A percentile compares a stretch with the other conserved stretches of the same genome.
Conservation (phyloP, 2,113 vertebrate species). For the Ctenodactylus gundi region DNA sequence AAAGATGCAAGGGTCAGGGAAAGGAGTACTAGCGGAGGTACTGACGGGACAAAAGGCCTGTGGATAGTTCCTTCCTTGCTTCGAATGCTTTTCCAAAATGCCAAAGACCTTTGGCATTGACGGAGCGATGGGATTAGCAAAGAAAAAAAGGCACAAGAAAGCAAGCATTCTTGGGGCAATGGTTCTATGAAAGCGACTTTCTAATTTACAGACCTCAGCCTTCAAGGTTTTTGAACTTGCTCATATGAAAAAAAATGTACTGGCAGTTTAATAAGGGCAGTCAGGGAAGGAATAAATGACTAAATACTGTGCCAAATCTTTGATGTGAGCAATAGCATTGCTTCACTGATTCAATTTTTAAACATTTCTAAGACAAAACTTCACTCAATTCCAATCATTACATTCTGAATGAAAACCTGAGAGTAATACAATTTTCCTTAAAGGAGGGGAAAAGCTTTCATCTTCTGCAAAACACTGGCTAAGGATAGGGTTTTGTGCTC, state of each 20-base stretch:
- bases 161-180: background rate
- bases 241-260: background rate
- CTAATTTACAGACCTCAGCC: background rate
- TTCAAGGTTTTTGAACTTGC: slow-evolving; percentile 21
- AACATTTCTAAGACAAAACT: slow-evolving; percentile 9
- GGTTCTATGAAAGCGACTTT: background rate
- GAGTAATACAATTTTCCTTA: background rate
- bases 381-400: background rate
- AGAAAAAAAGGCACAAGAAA: background rate
- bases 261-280: background rate
- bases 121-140: background rate
- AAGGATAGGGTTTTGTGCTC: background rate
- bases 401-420: background rate
- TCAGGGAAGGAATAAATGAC: background rate
- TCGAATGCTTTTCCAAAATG: slow-evolving; percentile 6
- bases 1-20: background rate
- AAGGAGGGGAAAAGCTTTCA: background rate
- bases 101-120: background rate
- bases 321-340: background rate
- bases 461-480: background rate
- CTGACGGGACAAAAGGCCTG: background rate
- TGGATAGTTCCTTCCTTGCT: background rate
- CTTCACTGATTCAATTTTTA: slow-evolving; percentile 21
- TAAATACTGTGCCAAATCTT: background rate
- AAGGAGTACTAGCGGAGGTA: background rate